phyloP scores from a whole-genome alignment of 2,113 vertebrate species.

The Nanger granti region DNA sequence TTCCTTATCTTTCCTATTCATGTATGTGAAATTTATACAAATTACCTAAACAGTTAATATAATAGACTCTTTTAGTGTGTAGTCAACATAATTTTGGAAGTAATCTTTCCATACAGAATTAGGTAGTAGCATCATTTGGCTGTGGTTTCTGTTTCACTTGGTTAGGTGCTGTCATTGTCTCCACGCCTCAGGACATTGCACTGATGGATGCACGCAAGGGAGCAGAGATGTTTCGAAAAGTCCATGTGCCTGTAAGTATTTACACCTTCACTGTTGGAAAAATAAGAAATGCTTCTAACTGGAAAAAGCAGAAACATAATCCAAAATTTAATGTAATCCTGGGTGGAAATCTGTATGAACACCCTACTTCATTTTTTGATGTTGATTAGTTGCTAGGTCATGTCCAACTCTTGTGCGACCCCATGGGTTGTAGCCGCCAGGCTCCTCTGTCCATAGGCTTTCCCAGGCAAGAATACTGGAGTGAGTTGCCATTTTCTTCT shows the following conservation, averaged over 20 bases:
- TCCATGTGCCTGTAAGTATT: slow-evolving; percentile 90
- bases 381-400: not conserved
- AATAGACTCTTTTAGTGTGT: not conserved
- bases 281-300: not conserved
- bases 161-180: slow-evolving; percentile 93
- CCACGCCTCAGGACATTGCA: slow-evolving; percentile 95
- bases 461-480: not conserved
- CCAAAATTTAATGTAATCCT: slow-evolving; percentile 3
- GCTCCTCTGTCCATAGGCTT: not conserved
- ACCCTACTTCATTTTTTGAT: not conserved
- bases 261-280: not conserved
- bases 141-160: slow-evolving; percentile 40
- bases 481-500: not conserved
- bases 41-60: not conserved
- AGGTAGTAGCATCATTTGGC: slow-evolving; percentile 8
- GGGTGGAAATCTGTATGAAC: not conserved
- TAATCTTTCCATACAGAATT: not conserved
- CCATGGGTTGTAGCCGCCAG: not conserved
- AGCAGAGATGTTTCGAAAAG: slow-evolving; percentile 97
- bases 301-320: not conserved
- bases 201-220: slow-evolving; percentile 91
- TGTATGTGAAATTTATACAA: slow-evolving; percentile 23
- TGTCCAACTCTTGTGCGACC: not conserved
- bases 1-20: not conserved
- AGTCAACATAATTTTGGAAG: not conserved